Percentiles rank a stretch among this genome's conserved stretches.
Conservation (phyloP, 2,113 vertebrate genomes). For the Amblyornis subalaris region DNA sequence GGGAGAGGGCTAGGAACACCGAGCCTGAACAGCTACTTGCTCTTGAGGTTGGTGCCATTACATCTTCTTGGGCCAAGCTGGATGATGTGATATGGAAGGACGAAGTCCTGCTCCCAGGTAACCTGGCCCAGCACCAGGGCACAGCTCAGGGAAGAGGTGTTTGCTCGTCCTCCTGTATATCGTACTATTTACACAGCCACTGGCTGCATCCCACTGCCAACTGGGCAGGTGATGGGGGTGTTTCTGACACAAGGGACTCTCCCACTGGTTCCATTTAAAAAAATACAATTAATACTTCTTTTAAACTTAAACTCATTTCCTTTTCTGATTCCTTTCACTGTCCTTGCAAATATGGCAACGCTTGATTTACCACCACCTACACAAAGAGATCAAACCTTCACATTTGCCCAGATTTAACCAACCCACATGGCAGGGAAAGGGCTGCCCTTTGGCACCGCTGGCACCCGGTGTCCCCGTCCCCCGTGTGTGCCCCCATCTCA, state of each 20-base stretch:
- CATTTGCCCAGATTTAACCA: background rate
- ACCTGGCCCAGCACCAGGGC: background rate
- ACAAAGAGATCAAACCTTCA: background rate
- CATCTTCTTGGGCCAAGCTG: background rate
- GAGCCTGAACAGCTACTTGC: background rate
- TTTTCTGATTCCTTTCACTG: slow-evolving; percentile 19
- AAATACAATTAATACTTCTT: background rate
- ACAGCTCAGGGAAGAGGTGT: background rate
- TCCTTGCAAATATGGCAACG: background rate
- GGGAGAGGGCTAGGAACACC: background rate
- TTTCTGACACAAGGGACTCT: background rate
- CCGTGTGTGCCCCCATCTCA: accelerated
- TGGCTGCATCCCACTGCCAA: background rate
- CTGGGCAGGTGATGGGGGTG: background rate
- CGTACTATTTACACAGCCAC: background rate
- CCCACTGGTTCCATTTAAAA: slow-evolving; percentile 11
- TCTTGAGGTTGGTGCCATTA: background rate
- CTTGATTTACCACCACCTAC: background rate
- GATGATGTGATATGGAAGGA: background rate
- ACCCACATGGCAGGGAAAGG: background rate
- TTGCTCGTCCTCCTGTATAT: background rate
- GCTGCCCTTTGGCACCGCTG: background rate
- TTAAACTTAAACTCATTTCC: background rate
- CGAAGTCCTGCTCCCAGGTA: background rate
- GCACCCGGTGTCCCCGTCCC: background rate